Base-by-base conservation (phyloP, 2,888 invertebrate species). In the Meliscaeva auricollis region DNA sequence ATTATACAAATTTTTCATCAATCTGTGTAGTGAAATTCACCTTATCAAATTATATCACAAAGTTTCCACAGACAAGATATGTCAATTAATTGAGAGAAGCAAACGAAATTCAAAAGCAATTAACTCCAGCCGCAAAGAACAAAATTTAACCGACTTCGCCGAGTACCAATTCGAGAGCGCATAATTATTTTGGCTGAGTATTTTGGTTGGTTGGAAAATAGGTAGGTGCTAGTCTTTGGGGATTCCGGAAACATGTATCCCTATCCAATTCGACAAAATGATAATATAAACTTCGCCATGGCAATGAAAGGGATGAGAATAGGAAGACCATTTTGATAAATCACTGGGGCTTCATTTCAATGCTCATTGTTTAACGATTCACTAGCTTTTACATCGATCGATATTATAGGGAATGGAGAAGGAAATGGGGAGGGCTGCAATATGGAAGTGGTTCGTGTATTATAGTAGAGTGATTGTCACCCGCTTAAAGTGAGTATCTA, bases 101-200 rank as follows among this genome's bases (percentile, higher is more conserved):
- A 80, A 80, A 70, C 56, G 75, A 84, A 75, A 70, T 84, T 66
- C 80, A 70, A 80, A 80, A 84, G 80, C 84, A 84, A 80, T 84
- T 76, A 84, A 79, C 80, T 80, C 58, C 70, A 75, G 54, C 80
- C 75, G 13, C 74, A 74, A 50, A 74, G 56, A 22, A 68, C 54
- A 41, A 32, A 78, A 79, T 66, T 48, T 30, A 44, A 76, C 56
- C 32, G 46, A 68, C 48, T 15, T 70, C 54, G 50, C 13, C 58
- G 30, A 82, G 56, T 32, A 69, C 48, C 69, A 20, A 64, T n/a
- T 72, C 66, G 41, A 80, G 72, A 60, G 41, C 66, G 38, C 41
- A 62, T 80, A 84, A 84, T 84, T 84, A 80, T 76, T 66, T 70
- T 32, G 38, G 15, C 60, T 70, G 83, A 79, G 74, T 70, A 70